Conservation (phyloP, 1,140 invertebrate genomes). For the Microvelia longipes region DNA sequence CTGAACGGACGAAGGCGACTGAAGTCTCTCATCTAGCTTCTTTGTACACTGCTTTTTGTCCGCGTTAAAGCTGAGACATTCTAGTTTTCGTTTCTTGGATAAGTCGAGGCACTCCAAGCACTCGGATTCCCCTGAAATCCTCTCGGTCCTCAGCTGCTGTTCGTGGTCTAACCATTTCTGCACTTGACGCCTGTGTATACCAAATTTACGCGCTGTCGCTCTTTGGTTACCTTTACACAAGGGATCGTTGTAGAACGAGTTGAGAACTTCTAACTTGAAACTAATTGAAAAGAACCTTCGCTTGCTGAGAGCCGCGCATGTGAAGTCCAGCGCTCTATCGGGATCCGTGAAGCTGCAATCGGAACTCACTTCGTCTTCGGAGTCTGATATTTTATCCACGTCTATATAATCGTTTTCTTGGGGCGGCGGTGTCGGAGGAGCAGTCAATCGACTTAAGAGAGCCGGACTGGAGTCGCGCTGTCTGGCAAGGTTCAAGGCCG, state of each 20-base stretch:
- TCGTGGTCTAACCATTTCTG: slow-evolving; percentile 46
- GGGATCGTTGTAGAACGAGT: slow-evolving; percentile 35
- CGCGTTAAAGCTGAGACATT: background rate
- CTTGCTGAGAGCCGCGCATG: slow-evolving; percentile 26
- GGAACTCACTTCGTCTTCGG: slow-evolving; percentile 17
- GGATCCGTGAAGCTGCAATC: slow-evolving; percentile 11
- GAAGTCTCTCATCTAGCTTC: slow-evolving; percentile 3
- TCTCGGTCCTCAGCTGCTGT: slow-evolving; percentile 31
- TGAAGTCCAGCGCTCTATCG: slow-evolving; percentile 24
- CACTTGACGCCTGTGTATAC: slow-evolving; percentile 44
- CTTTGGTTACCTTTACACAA: slow-evolving; percentile 41
- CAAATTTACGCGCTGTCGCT: slow-evolving; percentile 43
- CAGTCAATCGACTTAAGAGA: slow-evolving; percentile 22
- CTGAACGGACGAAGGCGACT: slow-evolving; percentile 12
- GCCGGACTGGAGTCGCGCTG: slow-evolving; percentile 32
- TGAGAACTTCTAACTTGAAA: slow-evolving; percentile 37
- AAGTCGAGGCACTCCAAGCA: slow-evolving; percentile 17
- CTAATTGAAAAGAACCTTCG: slow-evolving; percentile 35
- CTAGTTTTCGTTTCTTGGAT: slow-evolving; percentile 14
- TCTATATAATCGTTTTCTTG: slow-evolving; percentile 3
- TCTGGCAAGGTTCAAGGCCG: slow-evolving; percentile 38
- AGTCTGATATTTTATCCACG: slow-evolving; percentile 19
- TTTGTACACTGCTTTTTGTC: background rate
- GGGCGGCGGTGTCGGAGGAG: slow-evolving; percentile 4
- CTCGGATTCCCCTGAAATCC: slow-evolving; percentile 13